Percentiles rank a stretch among this genome's conserved stretches.
These are phyloP conservation scores for Canis aureus DNA, from an alignment of 2,113 vertebrate species.

Conservation along the genomic window DNA sequence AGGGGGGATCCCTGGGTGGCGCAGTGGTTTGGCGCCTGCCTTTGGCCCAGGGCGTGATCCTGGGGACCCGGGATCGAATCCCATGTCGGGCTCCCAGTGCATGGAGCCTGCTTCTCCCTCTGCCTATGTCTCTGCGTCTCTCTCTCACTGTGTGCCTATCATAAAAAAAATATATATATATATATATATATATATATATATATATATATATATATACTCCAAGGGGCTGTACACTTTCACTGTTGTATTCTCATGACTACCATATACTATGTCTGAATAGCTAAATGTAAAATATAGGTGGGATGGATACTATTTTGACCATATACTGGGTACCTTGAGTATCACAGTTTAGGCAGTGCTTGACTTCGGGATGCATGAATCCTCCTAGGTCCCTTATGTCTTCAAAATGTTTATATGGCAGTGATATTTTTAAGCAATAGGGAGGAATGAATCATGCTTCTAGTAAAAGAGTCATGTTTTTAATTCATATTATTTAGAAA, in stretches of 20 bases:
- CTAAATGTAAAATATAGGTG: neutral
- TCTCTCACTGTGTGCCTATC: too few species aligned
- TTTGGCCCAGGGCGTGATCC: too few species aligned
- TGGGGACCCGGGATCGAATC: too few species aligned
- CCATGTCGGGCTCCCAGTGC: too few species aligned
- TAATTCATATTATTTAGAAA: constrained; percentile 45
- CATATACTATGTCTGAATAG: neutral
- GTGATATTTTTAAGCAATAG: neutral
- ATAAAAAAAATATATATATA: neutral
- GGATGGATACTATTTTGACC: neutral
- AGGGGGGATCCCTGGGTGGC: neutral
- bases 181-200: neutral
- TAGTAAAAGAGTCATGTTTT: constrained; percentile 18
- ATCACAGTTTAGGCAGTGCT: neutral
- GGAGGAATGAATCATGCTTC: constrained; percentile 31
- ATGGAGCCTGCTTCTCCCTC: too few species aligned
- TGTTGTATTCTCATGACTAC: neutral
- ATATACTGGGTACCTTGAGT: neutral
- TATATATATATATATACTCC: neutral
- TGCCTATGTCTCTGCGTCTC: too few species aligned
- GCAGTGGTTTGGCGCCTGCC: too few species aligned
- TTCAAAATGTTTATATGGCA: neutral
- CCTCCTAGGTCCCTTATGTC: neutral
- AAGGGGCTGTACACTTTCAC: neutral
- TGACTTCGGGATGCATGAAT: neutral